These are phyloP conservation scores for Physeter macrocephalus DNA, from an alignment of 2,113 vertebrate species.

Conservation along the genomic window DNA sequence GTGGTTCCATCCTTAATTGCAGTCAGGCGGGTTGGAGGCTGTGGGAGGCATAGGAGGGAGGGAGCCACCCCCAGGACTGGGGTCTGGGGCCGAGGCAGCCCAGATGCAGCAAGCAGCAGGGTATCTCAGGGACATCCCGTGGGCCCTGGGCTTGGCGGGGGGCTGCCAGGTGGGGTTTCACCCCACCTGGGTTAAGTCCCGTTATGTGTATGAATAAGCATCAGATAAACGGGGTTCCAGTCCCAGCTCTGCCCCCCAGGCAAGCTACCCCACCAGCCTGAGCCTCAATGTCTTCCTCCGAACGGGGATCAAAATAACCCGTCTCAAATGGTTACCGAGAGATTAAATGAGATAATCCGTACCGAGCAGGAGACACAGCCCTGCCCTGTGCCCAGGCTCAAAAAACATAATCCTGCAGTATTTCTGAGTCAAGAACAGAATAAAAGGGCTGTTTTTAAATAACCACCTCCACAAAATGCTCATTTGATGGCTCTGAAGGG, in stretches of 20 bases:
- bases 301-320: background rate
- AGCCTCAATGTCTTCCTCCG: background rate
- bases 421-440: background rate
- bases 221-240: background rate
- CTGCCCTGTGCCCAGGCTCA: background rate
- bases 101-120: fast-evolving
- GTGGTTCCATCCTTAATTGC: background rate
- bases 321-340: background rate
- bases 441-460: background rate
- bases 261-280: background rate
- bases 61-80: background rate
- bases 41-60: fast-evolving
- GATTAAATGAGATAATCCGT: background rate
- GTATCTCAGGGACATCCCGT: fast-evolving
- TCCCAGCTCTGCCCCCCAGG: background rate
- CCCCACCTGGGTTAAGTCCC: background rate
- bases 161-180: background rate
- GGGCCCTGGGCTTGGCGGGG: fast-evolving
- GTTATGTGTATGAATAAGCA: fast-evolving
- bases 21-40: background rate
- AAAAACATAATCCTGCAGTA: fast-evolving
- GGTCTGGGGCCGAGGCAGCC: background rate
- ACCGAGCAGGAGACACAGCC: fast-evolving
- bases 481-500: background rate
- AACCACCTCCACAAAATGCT: background rate